These are phyloP conservation scores for Odontothrips loti DNA, from an alignment of 2,888 invertebrate species.

Conservation along the genomic window DNA sequence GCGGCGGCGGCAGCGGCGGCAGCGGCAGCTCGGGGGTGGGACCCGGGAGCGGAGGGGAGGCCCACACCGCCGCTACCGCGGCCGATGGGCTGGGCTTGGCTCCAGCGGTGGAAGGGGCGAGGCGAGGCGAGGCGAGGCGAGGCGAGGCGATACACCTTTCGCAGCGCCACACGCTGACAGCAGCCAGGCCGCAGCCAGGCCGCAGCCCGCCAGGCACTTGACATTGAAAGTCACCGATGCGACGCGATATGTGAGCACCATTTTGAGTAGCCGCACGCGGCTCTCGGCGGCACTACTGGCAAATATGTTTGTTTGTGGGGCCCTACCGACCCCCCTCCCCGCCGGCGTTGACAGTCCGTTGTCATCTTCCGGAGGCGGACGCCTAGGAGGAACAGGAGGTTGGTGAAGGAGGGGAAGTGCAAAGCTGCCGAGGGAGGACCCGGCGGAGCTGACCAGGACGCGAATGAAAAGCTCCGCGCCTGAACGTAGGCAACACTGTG, in stretches of 20 bases:
- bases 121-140: background rate
- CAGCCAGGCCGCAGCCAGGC: background rate
- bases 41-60: too few relatives aligned
- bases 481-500: too few relatives aligned
- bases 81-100: background rate
- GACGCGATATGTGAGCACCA: constrained; percentile 2
- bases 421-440: too few relatives aligned
- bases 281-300: background rate
- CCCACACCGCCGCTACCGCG: too few relatives aligned
- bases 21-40: too few relatives aligned
- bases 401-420: background rate
- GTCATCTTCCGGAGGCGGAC: too few relatives aligned
- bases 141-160: background rate
- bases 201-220: background rate
- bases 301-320: too few relatives aligned
- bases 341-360: too few relatives aligned
- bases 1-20: background rate
- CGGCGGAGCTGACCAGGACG: too few relatives aligned
- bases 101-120: background rate
- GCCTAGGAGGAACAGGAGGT: too few relatives aligned
- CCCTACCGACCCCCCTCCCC: too few relatives aligned
- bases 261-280: background rate
- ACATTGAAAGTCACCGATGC: background rate
- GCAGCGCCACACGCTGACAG: background rate
- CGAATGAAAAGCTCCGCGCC: too few relatives aligned